A percentile compares a stretch with the other conserved stretches of the same genome.
Conservation (phyloP, 2,797 vertebrate species). For the Anabas testudineus region DNA sequence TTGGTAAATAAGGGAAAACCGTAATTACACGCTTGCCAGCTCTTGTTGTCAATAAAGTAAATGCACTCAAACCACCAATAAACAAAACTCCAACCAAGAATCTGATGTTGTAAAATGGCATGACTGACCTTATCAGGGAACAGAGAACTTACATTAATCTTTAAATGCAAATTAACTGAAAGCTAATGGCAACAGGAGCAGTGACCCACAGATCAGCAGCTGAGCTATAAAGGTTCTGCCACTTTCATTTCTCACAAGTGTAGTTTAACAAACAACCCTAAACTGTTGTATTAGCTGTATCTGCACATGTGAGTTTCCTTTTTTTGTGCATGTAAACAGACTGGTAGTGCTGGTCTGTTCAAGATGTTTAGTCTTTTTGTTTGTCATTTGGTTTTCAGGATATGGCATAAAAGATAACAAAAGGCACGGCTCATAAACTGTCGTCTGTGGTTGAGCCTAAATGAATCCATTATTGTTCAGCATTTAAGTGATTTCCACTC, state of each 20-base stretch:
- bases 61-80: background rate
- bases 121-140: background rate
- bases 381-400: too few species aligned
- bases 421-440: conserved; percentile 22
- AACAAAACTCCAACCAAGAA: background rate
- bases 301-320: background rate
- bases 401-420: background rate
- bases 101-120: background rate
- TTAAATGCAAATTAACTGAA: background rate
- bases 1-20: conserved; percentile 1
- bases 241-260: background rate
- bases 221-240: background rate
- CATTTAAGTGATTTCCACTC: conserved; percentile 21
- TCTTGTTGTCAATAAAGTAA: background rate
- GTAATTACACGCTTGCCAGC: conserved; percentile 1
- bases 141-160: background rate
- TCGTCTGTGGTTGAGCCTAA: background rate
- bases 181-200: background rate
- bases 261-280: conserved; percentile 1
- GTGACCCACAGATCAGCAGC: background rate
- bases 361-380: too few species aligned
- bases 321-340: background rate
- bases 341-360: too few species aligned
- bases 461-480: background rate
- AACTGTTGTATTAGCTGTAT: background rate